These are phyloP conservation scores for Heliconius cydno DNA, from an alignment of 2,888 invertebrate genomes.

Conservation along the genomic window DNA sequence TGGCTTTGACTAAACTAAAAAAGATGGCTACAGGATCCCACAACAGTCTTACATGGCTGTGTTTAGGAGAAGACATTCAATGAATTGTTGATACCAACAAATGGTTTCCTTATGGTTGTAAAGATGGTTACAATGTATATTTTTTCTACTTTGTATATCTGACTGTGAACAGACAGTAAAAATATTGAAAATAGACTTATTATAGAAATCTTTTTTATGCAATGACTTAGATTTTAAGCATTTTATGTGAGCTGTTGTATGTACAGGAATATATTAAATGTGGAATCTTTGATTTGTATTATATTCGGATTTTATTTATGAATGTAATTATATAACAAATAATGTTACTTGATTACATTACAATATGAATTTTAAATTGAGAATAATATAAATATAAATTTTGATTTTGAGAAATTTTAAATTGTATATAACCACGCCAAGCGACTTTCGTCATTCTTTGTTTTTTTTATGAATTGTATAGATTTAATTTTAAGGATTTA, in stretches of 20 bases:
- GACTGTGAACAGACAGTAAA: constrained; percentile 60
- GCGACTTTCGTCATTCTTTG: constrained; percentile 57
- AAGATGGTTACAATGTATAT: constrained; percentile 76
- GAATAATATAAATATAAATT: too few relatives aligned
- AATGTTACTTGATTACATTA: constrained; percentile 21
- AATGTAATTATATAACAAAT: constrained; percentile 27
- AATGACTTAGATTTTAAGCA: constrained; percentile 64
- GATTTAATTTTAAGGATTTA: constrained; percentile 42
- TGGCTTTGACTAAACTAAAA: constrained; percentile 41
- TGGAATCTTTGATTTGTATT: constrained; percentile 14
- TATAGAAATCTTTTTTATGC: constrained; percentile 54
- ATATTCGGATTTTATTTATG: constrained; percentile 29
- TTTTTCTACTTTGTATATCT: constrained; percentile 80
- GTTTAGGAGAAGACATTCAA: constrained; percentile 31
- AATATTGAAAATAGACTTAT: constrained; percentile 40
- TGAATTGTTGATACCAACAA: constrained; percentile 35
- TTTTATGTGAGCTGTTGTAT: constrained; percentile 63
- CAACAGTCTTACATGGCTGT: constrained; percentile 31
- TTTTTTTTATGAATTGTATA: constrained; percentile 45
- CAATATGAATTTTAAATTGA: constrained; percentile 1
- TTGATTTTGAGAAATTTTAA: constrained; percentile 23
- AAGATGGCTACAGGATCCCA: constrained; percentile 37
- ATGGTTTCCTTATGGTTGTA: constrained; percentile 56
- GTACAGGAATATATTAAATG: constrained; percentile 53
- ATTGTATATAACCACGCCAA: constrained; percentile 56